Percentiles rank a stretch among this genome's conserved stretches.
phyloP scores from a whole-genome alignment of 2,888 invertebrate genomes.

The Noctua fimbriata region DNA sequence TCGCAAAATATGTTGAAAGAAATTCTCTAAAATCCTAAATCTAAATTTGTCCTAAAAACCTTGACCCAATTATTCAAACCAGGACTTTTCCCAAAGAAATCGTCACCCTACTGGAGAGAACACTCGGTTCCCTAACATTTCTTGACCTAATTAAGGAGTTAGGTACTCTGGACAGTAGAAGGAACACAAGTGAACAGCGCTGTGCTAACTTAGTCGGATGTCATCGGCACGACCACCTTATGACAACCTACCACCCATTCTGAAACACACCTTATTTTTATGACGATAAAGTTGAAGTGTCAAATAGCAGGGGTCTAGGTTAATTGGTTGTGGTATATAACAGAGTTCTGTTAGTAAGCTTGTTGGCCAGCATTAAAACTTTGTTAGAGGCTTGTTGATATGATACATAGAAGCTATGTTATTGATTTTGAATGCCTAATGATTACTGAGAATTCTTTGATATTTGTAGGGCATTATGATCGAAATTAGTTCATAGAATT shows the following conservation, averaged over 20 bases:
- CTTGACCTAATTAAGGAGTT: slow-evolving; percentile 74
- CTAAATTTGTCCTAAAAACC: background rate
- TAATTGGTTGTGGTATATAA: slow-evolving; percentile 27
- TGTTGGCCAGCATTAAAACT: slow-evolving; percentile 63
- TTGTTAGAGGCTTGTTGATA: slow-evolving; percentile 46
- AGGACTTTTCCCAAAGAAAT: background rate
- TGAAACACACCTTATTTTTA: slow-evolving; percentile 3
- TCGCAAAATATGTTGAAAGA: background rate
- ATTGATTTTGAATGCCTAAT: slow-evolving; percentile 38
- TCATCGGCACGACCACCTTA: slow-evolving; percentile 27
- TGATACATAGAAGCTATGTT: slow-evolving; percentile 24
- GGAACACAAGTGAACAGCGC: slow-evolving; percentile 61
- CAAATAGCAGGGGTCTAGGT: background rate
- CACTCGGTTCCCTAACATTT: slow-evolving; percentile 61
- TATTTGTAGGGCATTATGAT: background rate
- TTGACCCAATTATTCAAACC: background rate
- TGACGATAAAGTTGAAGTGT: background rate
- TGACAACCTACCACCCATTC: background rate
- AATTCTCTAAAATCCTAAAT: background rate
- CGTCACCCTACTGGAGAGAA: slow-evolving; percentile 51
- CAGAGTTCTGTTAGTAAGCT: slow-evolving; percentile 46
- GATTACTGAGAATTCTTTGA: background rate
- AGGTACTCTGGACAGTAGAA: slow-evolving; percentile 54
- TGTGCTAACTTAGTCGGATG: slow-evolving; percentile 61
- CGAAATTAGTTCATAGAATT: background rate